phyloP scores from a whole-genome alignment of 2,113 vertebrate genomes.

The Chionis minor region DNA sequence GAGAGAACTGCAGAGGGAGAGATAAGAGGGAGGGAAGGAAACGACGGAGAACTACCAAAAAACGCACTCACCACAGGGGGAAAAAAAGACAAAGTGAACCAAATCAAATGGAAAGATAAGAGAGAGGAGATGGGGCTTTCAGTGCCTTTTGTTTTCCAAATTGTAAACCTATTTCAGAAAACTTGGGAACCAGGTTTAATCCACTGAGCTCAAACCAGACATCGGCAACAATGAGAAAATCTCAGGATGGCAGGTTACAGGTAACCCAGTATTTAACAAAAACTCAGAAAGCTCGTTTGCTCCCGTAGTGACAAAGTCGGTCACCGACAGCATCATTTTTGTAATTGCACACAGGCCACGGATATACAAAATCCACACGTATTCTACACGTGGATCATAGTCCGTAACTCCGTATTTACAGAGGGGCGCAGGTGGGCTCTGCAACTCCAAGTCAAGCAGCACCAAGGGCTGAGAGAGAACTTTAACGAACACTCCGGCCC shows the following conservation, averaged over 20 bases:
- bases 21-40: slow-evolving; percentile 40
- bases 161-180: not conserved
- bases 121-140: not conserved
- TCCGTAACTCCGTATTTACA: not conserved
- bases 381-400: fast-evolving
- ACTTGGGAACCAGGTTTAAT: not conserved
- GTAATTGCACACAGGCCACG: not conserved
- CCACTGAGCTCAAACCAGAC: not conserved
- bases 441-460: not conserved
- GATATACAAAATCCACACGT: not conserved
- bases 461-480: not conserved
- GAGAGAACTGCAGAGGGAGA: slow-evolving; percentile 17
- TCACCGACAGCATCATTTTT: not conserved
- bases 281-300: not conserved
- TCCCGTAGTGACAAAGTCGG: not conserved
- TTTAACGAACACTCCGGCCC: not conserved
- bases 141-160: slow-evolving; percentile 16
- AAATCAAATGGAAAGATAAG: not conserved
- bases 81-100: slow-evolving; percentile 5
- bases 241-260: not conserved
- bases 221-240: not conserved
- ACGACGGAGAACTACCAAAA: slow-evolving; percentile 30
- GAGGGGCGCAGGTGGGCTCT: fast-evolving
- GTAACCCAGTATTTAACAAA: not conserved
- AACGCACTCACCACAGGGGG: not conserved